These are phyloP conservation scores for Druon quercuslanigerum DNA, from an alignment of 1,140 invertebrate species.

Conservation along the genomic window DNA sequence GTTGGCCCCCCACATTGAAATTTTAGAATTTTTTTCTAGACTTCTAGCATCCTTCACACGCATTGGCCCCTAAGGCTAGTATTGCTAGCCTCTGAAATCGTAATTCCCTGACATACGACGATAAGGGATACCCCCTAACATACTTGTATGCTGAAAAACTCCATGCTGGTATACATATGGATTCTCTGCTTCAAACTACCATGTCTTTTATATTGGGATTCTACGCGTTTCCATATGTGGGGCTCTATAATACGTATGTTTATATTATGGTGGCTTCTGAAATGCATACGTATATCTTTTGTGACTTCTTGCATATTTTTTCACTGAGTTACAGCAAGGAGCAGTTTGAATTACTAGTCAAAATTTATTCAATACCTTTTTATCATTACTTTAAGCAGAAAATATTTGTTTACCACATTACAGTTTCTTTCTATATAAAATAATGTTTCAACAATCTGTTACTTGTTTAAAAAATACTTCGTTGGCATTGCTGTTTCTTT, in stretches of 20 bases:
- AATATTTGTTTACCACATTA: no score
- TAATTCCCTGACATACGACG: slow-evolving; percentile 7
- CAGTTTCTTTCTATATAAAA: no score
- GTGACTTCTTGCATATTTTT: slow-evolving; percentile 11
- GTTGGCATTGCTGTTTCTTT: no score
- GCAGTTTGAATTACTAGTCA: neutral
- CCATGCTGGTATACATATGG: slow-evolving; percentile 1
- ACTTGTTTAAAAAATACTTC: no score
- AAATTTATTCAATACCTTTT: no score
- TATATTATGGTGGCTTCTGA: slow-evolving; percentile 4
- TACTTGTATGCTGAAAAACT: neutral
- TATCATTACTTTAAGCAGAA: no score
- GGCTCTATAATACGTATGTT: neutral
- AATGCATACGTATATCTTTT: slow-evolving; percentile 2
- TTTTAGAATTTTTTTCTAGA: no score
- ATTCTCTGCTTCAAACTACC: neutral
- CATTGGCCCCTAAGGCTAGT: neutral
- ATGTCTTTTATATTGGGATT: neutral
- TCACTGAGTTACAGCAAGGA: neutral
- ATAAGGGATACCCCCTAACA: neutral
- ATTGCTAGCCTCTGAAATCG: neutral
- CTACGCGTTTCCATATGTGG: neutral
- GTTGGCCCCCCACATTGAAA: no score
- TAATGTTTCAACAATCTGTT: no score
- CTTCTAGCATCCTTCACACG: no score